These are phyloP conservation scores for Platygyra sinensis DNA, from an alignment of 64 coral and sea anemone genomes.

Conservation along the genomic window DNA sequence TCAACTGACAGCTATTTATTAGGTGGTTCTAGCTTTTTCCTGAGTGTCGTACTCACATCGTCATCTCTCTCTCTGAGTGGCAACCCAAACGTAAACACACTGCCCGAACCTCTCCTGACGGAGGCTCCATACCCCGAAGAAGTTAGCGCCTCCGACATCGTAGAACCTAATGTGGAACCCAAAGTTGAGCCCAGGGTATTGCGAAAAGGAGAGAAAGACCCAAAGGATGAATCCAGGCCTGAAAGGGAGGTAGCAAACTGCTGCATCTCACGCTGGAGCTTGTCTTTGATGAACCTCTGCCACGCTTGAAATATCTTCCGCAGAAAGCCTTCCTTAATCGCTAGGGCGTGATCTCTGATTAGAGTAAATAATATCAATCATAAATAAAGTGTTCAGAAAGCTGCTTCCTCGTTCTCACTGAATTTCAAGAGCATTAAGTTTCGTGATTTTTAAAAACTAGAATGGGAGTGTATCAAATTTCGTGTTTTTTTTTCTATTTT, in stretches of 20 bases:
- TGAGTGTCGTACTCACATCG: constrained; percentile 41
- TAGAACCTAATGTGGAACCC: constrained; percentile 50
- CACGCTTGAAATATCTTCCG: constrained; percentile 47
- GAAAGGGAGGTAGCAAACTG: constrained; percentile 41
- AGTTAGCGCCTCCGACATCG: constrained; percentile 41
- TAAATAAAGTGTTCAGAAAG: background rate
- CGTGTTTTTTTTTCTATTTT: too few species aligned
- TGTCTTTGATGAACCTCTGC: constrained; percentile 30
- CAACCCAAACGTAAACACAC: constrained; percentile 47
- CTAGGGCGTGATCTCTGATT: constrained; percentile 25
- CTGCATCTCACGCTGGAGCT: constrained; percentile 24
- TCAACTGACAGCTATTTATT: too few species aligned
- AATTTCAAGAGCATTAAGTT: too few species aligned
- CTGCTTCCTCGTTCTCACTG: too few species aligned
- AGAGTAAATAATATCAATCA: background rate
- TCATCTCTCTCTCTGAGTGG: constrained; percentile 53
- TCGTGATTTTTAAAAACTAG: too few species aligned
- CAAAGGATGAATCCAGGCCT: constrained; percentile 51
- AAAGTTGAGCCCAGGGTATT: constrained; percentile 22
- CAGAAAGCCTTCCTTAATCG: constrained; percentile 21
- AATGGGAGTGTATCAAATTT: too few species aligned
- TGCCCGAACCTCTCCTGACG: constrained; percentile 50
- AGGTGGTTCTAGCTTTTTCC: background rate
- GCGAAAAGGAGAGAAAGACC: constrained; percentile 15
- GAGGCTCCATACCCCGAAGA: constrained; percentile 71